Conservation (phyloP, 2,888 invertebrate genomes). For the Metopia argyrocephala region DNA sequence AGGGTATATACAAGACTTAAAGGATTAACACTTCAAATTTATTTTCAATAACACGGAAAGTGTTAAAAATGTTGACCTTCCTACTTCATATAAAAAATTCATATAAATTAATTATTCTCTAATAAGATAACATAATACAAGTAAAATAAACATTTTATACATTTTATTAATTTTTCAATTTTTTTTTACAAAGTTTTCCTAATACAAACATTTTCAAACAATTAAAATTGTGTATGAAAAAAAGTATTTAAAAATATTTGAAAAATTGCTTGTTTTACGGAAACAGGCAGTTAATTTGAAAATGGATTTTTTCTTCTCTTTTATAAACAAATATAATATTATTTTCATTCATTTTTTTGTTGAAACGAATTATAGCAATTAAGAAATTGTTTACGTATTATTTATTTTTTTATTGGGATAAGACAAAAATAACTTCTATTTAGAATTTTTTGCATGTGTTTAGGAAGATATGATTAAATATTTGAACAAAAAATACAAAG, state of each 20-base stretch:
- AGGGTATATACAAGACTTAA: no score
- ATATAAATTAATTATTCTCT: conserved; percentile 20
- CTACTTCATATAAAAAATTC: no score
- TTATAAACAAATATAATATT: no score
- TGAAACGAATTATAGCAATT: conserved; percentile 11
- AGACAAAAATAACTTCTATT: neutral
- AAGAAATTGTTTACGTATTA: conserved; percentile 18
- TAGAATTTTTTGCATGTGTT: no score
- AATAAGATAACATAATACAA: conserved; percentile 1
- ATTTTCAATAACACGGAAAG: no score
- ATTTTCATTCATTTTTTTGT: neutral
- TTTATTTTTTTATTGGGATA: conserved; percentile 12
- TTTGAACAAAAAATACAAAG: neutral
- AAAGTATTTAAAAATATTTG: no score
- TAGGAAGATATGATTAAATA: no score
- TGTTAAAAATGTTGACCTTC: no score
- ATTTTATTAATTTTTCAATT: neutral
- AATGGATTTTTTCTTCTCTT: conserved; percentile 1
- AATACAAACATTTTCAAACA: neutral
- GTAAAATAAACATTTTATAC: conserved; percentile 9
- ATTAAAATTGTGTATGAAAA: no score
- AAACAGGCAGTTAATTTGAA: no score
- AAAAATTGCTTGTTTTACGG: no score
- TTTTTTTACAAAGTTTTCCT: neutral
- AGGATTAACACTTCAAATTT: no score